Conservation (phyloP, 2,888 invertebrate genomes). For the Eilema griseolum region DNA sequence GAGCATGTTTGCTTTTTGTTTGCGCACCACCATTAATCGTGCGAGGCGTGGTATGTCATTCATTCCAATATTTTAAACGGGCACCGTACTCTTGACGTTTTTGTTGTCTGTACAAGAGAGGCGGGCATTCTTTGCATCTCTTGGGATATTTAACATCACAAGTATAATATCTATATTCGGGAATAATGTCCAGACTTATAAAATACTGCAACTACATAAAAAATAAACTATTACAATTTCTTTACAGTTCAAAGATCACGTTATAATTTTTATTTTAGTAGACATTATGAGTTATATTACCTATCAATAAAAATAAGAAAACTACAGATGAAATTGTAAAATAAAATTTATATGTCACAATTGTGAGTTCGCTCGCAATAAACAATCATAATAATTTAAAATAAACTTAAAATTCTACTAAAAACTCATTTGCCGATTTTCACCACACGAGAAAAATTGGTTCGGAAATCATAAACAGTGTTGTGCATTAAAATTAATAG, state of each 20-base stretch:
- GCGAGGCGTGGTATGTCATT: constrained; percentile 86
- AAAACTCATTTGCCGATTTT: constrained; percentile 50
- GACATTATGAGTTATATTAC: constrained; percentile 9
- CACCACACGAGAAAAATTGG: constrained; percentile 42
- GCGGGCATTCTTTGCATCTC: constrained; percentile 74
- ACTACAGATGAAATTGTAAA: constrained; percentile 23
- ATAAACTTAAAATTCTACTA: constrained; percentile 34
- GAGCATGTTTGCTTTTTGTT: constrained; percentile 85
- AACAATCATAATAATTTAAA: constrained; percentile 34
- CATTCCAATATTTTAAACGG: constrained; percentile 87
- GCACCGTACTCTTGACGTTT: constrained; percentile 77
- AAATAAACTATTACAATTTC: constrained; percentile 26
- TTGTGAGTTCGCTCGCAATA: constrained; percentile 27
- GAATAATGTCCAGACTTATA: constrained; percentile 31
- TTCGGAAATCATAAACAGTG: constrained; percentile 26
- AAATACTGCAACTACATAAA: constrained; percentile 10
- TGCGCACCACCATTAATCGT: constrained; percentile 83
- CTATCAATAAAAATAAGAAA: constrained; percentile 19
- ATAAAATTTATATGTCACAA: constrained; percentile 32
- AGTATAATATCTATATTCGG: constrained; percentile 44
- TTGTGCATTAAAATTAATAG: constrained; percentile 41
- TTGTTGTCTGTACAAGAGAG: constrained; percentile 81
- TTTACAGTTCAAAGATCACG: constrained; percentile 37
- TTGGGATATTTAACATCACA: constrained; percentile 61
- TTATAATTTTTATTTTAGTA: constrained; percentile 35